These are phyloP conservation scores for Eclectus roratus DNA, from an alignment of 2,113 vertebrate genomes.

Conservation along the genomic window DNA sequence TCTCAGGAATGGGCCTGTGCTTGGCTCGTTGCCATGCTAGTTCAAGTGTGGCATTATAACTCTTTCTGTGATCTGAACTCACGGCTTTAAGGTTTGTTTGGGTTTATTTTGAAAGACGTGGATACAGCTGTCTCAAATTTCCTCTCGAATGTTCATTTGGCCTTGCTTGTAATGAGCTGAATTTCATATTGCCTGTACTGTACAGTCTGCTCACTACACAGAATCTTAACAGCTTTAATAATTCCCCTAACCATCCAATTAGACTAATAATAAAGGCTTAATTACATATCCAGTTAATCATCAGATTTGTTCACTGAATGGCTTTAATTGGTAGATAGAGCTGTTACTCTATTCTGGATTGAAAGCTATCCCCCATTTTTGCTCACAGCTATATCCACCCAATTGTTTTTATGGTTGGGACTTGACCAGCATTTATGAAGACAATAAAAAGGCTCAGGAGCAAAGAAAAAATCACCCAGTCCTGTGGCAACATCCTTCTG, in stretches of 20 bases:
- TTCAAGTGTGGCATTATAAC: background rate
- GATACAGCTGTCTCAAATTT: constrained; percentile 44
- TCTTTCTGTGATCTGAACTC: background rate
- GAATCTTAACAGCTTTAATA: constrained; percentile 68
- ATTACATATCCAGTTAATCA: constrained; percentile 69
- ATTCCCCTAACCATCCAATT: constrained; percentile 73
- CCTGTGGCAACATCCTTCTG: background rate
- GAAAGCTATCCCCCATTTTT: constrained; percentile 45
- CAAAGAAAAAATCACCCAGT: background rate
- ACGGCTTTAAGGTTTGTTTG: constrained; percentile 40
- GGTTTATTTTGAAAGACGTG: constrained; percentile 44
- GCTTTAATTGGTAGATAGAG: constrained; percentile 60
- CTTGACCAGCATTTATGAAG: constrained; percentile 3
- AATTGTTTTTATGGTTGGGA: background rate
- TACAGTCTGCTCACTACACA: constrained; percentile 53
- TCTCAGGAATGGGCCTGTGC: background rate
- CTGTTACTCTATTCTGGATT: constrained; percentile 38
- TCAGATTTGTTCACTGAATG: constrained; percentile 65
- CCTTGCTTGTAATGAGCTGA: constrained; percentile 57
- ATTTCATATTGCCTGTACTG: constrained; percentile 61
- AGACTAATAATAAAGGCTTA: constrained; percentile 70
- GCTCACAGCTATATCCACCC: constrained; percentile 20
- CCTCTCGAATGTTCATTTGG: constrained; percentile 51
- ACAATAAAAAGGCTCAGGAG: constrained; percentile 3
- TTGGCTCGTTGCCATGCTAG: background rate